Percentiles rank a stretch among this genome's conserved stretches.
Conservation (phyloP, 2,797 vertebrate genomes). For the Pyrrhura leucotis region DNA sequence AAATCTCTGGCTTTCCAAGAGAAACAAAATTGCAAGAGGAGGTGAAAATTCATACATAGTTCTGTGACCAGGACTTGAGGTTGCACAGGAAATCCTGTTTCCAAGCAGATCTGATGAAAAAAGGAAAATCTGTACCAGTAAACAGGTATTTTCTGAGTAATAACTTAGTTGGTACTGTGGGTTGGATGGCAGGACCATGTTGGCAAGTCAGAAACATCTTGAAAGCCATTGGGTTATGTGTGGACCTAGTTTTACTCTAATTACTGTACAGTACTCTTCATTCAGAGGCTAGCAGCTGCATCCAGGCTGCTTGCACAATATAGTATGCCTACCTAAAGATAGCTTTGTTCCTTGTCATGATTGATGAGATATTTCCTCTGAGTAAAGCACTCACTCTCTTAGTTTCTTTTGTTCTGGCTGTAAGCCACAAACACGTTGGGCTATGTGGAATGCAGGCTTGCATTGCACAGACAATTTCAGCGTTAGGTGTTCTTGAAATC, state of each 20-base stretch:
- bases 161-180: not conserved
- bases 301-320: not conserved
- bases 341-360: not conserved
- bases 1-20: not conserved
- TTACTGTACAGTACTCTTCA: not conserved
- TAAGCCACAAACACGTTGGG: rapidly evolving
- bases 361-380: slow-evolving; percentile 22
- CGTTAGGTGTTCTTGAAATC: not conserved
- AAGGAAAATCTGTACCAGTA: not conserved
- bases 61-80: not conserved
- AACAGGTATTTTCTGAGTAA: not conserved
- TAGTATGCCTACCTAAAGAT: not conserved
- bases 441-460: not conserved
- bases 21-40: not conserved
- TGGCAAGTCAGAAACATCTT: not conserved
- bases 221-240: not conserved
- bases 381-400: not conserved
- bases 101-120: not conserved
- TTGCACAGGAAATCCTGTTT: not conserved
- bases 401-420: not conserved
- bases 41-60: not conserved
- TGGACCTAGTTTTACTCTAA: not conserved
- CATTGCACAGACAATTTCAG: not conserved
- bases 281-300: not conserved
- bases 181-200: not conserved